A percentile compares a stretch with the other conserved stretches of the same genome.
These are phyloP conservation scores for Athripsodes cinereus DNA, from an alignment of 2,888 invertebrate genomes.

Conservation along the genomic window DNA sequence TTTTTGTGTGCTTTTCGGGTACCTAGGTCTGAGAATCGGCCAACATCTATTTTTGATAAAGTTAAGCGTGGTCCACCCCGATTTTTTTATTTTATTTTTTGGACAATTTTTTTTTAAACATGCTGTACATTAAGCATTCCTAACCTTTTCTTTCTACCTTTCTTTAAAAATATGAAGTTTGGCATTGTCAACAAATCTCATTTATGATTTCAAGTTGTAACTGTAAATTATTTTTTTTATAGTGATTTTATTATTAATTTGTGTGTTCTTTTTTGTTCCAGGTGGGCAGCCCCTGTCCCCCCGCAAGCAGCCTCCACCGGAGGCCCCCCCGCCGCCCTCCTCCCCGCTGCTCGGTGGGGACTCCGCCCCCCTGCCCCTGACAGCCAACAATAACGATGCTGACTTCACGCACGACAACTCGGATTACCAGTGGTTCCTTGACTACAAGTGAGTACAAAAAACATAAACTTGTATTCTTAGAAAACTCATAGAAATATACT, in stretches of 20 bases:
- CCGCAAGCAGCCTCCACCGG: constrained; percentile 13
- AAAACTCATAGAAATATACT: too few species aligned
- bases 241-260: not conserved
- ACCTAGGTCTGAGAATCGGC: too few species aligned
- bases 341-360: constrained; percentile 35
- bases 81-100: too few species aligned
- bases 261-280: constrained; percentile 8
- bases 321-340: constrained; percentile 17
- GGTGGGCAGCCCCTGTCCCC: constrained; percentile 17
- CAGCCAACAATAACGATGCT: constrained; percentile 42
- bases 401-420: constrained; percentile 81
- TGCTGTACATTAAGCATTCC: too few species aligned
- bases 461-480: too few species aligned
- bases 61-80: too few species aligned
- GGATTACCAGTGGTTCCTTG: constrained; percentile 87
- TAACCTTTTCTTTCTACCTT: too few species aligned
- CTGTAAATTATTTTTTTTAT: not conserved
- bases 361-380: constrained; percentile 47
- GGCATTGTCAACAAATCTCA: too few species aligned
- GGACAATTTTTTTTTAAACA: too few species aligned
- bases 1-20: too few species aligned
- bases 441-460: constrained; percentile 64
- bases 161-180: too few species aligned
- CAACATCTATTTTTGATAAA: too few species aligned
- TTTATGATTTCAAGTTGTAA: not conserved